Evolutionary conservation across 2,888 invertebrate species (phyloP), one percentile per base, ranked within the genome.

Genomic region (Rhimphoctona megacephalus): DNA sequence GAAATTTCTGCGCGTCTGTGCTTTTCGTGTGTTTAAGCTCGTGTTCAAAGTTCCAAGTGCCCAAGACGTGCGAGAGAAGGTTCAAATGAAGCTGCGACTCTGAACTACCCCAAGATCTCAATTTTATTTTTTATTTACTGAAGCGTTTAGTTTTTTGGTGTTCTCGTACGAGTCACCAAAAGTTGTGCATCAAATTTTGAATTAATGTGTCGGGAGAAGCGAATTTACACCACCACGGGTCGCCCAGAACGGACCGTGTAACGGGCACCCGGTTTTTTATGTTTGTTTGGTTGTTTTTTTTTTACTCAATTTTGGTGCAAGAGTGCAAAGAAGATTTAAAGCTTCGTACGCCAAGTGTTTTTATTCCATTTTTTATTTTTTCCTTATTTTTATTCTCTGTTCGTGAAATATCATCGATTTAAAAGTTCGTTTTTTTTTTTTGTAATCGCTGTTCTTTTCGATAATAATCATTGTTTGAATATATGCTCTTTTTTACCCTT

Each of bases 121-220:
- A 30, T 61, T 61, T 17, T n/a, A n/a, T n/a, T 67, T 22, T 49
- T 30, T 19, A 25, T 70, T 19, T 57, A 25, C 46, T 54, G 80
- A 83, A 83, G 89, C 88, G 88, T 87, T 77, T 73, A 8, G 1
- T 54, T 36, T 67, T 54, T 67, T 69, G 25, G 19, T 72, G 61
- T 46, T 9, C 1, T 36, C 36, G 36, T 7, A 22, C 74, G 57
- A 25, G 6, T 61, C 61, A 61, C 61, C 61, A 25, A 39, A 70
- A 5, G 19, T 77, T 25, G 61, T 69, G 30, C 30, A 36, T 67
- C 36, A 61, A 54, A 61, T 61, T 43, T 64, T n/a, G 54, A 69
- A 85, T 88, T 83, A 86, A 88, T 89, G 88, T 88, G 80, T 86
- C 86, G 86, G 73, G 83, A 74, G 77, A 85, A 81, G 70, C 66